Conservation (phyloP, 2,113 vertebrate genomes). For the Lontra canadensis region DNA sequence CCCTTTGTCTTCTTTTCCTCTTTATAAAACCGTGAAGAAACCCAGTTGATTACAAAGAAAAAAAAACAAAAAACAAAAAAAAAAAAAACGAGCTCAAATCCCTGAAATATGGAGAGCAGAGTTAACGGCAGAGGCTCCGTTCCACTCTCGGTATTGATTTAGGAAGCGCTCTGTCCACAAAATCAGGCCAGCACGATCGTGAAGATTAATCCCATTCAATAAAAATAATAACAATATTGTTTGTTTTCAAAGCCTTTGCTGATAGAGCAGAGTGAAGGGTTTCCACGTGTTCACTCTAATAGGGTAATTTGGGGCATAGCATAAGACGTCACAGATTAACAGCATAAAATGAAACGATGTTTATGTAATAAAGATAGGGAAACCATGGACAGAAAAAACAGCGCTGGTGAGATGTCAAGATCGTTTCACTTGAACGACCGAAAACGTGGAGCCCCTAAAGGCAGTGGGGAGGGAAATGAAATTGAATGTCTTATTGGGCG, state of each 20-base stretch:
- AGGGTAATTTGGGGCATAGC: background rate
- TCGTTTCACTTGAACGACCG: background rate
- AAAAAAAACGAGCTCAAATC: background rate
- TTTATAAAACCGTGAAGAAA: conserved; percentile 24
- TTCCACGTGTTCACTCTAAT: fast-evolving
- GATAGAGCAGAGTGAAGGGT: background rate
- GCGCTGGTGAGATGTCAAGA: background rate
- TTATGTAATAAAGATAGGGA: background rate
- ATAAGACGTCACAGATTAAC: background rate
- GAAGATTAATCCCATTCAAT: background rate
- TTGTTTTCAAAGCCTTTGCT: background rate
- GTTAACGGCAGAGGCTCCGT: fast-evolving
- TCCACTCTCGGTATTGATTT: background rate
- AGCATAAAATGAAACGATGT: background rate
- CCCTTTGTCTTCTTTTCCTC: background rate
- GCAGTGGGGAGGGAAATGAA: fast-evolving
- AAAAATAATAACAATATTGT: background rate
- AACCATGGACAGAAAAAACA: background rate
- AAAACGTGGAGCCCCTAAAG: background rate
- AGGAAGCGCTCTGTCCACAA: background rate
- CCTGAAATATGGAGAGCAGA: background rate
- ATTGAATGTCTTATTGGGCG: background rate
- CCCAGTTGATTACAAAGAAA: background rate
- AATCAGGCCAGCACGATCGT: background rate
- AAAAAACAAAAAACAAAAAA: no score